Evolutionary conservation across 2,797 vertebrate genomes (phyloP).

Genomic region (Malurus leucopterus): DNA sequence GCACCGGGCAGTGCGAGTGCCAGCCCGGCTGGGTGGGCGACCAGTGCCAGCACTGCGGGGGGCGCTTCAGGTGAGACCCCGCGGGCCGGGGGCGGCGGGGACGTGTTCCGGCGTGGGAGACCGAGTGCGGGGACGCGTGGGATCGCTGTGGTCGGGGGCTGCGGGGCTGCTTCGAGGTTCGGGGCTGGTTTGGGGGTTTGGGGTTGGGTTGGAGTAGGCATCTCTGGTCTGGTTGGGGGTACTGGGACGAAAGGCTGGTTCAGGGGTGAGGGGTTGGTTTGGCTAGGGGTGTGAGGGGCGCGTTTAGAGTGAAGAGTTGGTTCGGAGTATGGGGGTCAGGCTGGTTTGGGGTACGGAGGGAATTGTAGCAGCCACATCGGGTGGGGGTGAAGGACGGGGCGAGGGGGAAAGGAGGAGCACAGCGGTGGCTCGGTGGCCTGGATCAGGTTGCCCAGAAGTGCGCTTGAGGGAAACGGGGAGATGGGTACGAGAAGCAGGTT

Average conservation of each 20-base stretch:
- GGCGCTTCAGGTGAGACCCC: constrained; percentile 85
- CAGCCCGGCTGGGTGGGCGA: constrained; percentile 92
- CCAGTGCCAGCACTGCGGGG: constrained; percentile 98
- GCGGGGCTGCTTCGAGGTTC: neutral
- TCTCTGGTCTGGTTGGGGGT: neutral
- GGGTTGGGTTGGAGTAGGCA: neutral
- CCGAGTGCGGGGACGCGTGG: neutral
- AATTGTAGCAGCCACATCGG: neutral
- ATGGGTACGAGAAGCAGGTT: neutral
- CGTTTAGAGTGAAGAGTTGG: neutral
- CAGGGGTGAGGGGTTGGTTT: neutral
- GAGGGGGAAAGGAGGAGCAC: no score
- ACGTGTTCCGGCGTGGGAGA: neutral
- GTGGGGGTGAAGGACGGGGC: neutral
- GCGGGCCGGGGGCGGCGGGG: no score
- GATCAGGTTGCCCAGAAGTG: neutral
- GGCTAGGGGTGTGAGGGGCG: no score
- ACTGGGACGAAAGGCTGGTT: neutral
- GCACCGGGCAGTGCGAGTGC: constrained; percentile 85
- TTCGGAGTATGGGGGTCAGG: neutral
- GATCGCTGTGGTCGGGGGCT: neutral
- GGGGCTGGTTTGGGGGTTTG: no score
- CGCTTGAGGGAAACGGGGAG: no score
- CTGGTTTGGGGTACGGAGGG: neutral
- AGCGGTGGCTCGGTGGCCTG: neutral